Evolutionary conservation across 2,113 vertebrate genomes (phyloP), one percentile per base, ranked within the genome.

Genomic region (Takifugu flavidus): DNA sequence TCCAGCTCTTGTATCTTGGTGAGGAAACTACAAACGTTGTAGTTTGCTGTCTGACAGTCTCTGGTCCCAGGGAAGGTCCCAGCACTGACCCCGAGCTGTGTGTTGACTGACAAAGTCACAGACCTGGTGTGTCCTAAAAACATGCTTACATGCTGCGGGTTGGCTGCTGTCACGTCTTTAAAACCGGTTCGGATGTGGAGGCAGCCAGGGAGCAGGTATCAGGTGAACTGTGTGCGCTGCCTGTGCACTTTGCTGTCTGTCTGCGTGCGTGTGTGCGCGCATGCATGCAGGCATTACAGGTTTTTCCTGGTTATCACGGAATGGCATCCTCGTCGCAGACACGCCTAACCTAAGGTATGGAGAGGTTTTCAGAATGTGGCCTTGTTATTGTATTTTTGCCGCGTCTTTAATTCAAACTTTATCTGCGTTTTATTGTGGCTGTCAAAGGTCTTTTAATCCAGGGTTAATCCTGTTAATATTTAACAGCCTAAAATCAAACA

Each of bases 241-340:
- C 12, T 53, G 66, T 73, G 62, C 64, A 20, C 20, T 20, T 20
- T 20, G 20, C 39, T 73, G 64, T 68, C 52, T 75, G 29, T 55
- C 13, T 57, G 25, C 42, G 25, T 49, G 52, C 8, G n/a, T 51
- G 26, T 50, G 61, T 25, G 51, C 52, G 29, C 52, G 62, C 67
- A 42, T 63, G 5, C 53, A 31, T 65, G 5, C 43, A 26, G 65
- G 56, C 49, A 62, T 80, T 49, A 39, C 83, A 82, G 80, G 84
- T 87, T 86, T 90, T 86, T 86, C 86, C 82, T 82, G 86, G 84
- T 88, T 74, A 39, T 39, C 34, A 76, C 75, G 69, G 68, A 80
- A 74, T 74, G 70, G 60, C 73, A 76, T 62, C 67, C 62, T 51
- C 58, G 65, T 59, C 56, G 70, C 70, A 70, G 79, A 79, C 80